Percentiles rank a stretch among this genome's conserved stretches.
phyloP scores from a whole-genome alignment of 2,888 invertebrate species.

The Poecilobothrus nobilitatus region DNA sequence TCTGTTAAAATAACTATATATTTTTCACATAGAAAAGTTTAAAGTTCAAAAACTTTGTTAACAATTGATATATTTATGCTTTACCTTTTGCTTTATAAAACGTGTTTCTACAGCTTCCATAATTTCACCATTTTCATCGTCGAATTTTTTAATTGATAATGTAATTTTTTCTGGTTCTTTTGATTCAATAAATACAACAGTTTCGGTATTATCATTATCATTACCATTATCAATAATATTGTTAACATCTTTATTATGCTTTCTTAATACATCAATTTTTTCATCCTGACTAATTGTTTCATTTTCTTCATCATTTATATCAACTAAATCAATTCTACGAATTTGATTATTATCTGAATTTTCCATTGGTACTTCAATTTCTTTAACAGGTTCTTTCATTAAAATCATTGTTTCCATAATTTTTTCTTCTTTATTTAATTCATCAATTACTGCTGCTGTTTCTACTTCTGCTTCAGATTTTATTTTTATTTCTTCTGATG shows the following conservation, averaged over 20 bases:
- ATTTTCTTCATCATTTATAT: constrained; percentile 36
- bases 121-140: constrained; percentile 49
- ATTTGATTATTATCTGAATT: constrained; percentile 34
- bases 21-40: not conserved
- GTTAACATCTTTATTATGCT: constrained; percentile 39
- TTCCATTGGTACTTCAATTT: constrained; percentile 32
- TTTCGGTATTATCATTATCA: constrained; percentile 27
- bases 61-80: not conserved
- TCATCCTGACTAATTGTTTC: constrained; percentile 47
- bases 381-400: constrained; percentile 34
- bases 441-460: constrained; percentile 18
- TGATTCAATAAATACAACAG: constrained; percentile 45
- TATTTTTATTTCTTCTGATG: constrained; percentile 23
- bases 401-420: constrained; percentile 25
- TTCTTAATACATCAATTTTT: constrained; percentile 48
- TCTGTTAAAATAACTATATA: not conserved
- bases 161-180: constrained; percentile 49
- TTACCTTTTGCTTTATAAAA: not conserved
- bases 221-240: constrained; percentile 43
- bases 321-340: constrained; percentile 17
- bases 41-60: no score
- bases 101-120: constrained; percentile 53
- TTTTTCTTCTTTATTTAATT: constrained; percentile 25
- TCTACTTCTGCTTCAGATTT: constrained; percentile 23
- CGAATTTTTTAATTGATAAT: constrained; percentile 46